These are phyloP conservation scores for Microtus pennsylvanicus DNA, from an alignment of 2,113 vertebrate species.

Conservation along the genomic window DNA sequence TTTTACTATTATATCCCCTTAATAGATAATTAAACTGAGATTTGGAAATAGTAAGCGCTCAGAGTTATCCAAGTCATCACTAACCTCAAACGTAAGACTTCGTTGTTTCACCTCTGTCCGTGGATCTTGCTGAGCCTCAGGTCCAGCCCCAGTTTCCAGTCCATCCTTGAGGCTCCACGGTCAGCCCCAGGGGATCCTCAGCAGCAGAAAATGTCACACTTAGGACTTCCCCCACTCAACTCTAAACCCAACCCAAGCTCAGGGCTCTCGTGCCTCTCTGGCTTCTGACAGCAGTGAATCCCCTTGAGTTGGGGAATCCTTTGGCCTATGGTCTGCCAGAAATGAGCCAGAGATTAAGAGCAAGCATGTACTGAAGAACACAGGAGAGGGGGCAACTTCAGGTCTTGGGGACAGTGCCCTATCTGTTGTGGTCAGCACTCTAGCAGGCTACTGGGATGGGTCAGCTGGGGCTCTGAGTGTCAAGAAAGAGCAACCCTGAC, in stretches of 20 bases:
- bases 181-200: neutral
- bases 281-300: neutral
- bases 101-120: neutral
- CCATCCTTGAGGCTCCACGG: neutral
- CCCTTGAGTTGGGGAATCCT: neutral
- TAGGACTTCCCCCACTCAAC: neutral
- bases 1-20: neutral
- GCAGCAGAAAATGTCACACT: neutral
- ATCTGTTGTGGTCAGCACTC: neutral
- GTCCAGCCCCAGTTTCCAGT: fast-evolving
- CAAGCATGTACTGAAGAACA: neutral
- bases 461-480: neutral
- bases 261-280: neutral
- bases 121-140: neutral
- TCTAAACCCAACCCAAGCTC: neutral
- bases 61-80: neutral
- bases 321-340: neutral
- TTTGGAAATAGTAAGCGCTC: neutral
- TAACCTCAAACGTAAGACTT: neutral
- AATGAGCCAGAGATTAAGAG: neutral
- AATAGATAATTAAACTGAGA: constrained; percentile 1
- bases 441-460: neutral
- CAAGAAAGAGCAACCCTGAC: neutral
- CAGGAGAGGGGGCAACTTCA: neutral
- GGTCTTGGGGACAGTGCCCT: neutral